These are phyloP conservation scores for Sebastes fasciatus DNA, from an alignment of 2,113 vertebrate species.

Conservation along the genomic window DNA sequence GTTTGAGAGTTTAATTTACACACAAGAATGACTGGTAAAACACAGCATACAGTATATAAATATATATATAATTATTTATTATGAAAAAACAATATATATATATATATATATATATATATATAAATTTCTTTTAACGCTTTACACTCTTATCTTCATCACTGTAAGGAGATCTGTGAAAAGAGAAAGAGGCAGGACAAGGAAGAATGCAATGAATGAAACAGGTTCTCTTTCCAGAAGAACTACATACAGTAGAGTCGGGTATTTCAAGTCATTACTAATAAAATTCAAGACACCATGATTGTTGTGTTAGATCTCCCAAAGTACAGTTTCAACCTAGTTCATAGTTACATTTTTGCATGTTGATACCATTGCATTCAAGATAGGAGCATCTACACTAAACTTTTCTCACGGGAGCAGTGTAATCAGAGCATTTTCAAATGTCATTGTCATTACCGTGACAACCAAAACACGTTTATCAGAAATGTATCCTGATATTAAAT, in stretches of 20 bases:
- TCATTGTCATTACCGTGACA: neutral
- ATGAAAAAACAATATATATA: too few species aligned
- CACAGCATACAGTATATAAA: neutral
- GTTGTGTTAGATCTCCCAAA: neutral
- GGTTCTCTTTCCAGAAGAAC: neutral
- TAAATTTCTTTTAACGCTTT: neutral
- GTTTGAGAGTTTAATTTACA: neutral
- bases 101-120: too few species aligned
- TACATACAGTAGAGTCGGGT: too few species aligned
- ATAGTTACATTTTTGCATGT: neutral
- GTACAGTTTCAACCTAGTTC: neutral
- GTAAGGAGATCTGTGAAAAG: constrained; percentile 60
- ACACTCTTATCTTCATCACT: constrained; percentile 36
- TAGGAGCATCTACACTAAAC: neutral
- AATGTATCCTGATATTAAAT: neutral
- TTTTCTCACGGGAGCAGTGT: too few species aligned
- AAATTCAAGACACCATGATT: neutral
- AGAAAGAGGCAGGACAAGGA: constrained; percentile 38
- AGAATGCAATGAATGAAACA: neutral
- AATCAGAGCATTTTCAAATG: too few species aligned
- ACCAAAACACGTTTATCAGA: neutral
- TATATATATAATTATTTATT: neutral
- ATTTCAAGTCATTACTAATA: neutral
- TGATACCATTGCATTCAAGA: neutral
- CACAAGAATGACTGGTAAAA: neutral